Evolutionary conservation across 2,888 invertebrate species (phyloP).

Genomic region (Andrena fulva): DNA sequence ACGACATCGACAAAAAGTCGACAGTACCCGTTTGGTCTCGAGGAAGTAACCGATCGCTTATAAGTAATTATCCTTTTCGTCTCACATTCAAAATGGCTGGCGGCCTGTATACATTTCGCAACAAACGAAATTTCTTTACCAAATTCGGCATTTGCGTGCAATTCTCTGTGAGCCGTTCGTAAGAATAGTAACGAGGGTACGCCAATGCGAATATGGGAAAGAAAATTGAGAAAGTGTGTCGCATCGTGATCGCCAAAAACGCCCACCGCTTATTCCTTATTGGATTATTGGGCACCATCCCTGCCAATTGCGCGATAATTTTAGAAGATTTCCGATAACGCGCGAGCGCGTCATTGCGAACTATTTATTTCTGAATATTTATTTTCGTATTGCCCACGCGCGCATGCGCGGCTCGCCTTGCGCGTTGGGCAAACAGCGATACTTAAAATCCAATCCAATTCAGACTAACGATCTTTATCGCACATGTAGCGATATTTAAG

Average conservation of each 20-base stretch:
- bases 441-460: background rate
- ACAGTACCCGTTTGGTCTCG: too few relatives aligned
- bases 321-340: constrained; percentile 50
- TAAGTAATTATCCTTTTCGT: background rate
- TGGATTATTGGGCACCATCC: constrained; percentile 12
- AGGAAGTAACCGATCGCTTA: too few relatives aligned
- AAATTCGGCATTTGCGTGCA: background rate
- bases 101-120: background rate
- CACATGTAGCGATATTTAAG: background rate
- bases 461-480: background rate
- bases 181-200: background rate
- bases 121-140: background rate
- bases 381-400: constrained; percentile 23
- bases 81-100: constrained; percentile 1
- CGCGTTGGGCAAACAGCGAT: background rate
- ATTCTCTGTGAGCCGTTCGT: background rate
- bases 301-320: constrained; percentile 47
- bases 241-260: background rate
- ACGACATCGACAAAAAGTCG: too few relatives aligned
- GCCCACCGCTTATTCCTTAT: background rate
- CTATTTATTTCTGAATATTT: constrained; percentile 53
- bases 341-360: constrained; percentile 24
- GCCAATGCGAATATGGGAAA: background rate
- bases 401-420: background rate
- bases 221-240: background rate